Evolutionary conservation across 2,797 vertebrate genomes (phyloP), one percentile per base, ranked within the genome.

Genomic region (Oceanodroma leucorhoa): DNA sequence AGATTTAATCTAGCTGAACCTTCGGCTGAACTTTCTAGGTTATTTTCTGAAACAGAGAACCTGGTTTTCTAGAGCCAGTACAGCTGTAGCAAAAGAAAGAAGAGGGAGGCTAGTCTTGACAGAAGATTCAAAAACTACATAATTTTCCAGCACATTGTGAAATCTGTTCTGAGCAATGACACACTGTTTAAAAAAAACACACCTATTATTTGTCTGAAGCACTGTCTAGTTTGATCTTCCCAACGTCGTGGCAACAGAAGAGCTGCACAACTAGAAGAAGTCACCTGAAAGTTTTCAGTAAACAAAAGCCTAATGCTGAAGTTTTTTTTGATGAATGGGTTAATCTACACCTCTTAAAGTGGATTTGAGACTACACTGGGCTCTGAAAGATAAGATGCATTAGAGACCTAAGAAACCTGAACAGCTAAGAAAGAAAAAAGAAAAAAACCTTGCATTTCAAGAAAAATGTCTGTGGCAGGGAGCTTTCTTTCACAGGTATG

Each of bases 251-350:
- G 84, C 78, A 95, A 94, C 83, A 81, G 53, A 92, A 67, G 58
- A 87, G 19, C 73, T 80, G 57, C 75, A 90, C 50, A 58, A 65
- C 34, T 83, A 90, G 43, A 82, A 93, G 50, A 65, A 89, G 53
- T 67, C 22, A 5, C 70, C 73, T 70, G 64, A 92, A 95, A 96
- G 78, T 81, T 90, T 87, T 90, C 91, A 93, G 87, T 62, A 83
- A 93, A 94, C 76, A 93, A 51, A 90, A 89, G 36, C 54, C 66
- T 79, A 92, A 89, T 64, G 83, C 84, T 88, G 71, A 85, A 72
- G n/a, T 22, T 93, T 75, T 90, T 83, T 89, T 46, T 73, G 83
- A 93, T 73, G 73, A 95, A 84, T 38, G 57, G 64, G 75, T 85
- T 91, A 89, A 94, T 83, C 86, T 84, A 71, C 16, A 80, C 51